Evolutionary conservation across 2,888 invertebrate genomes (phyloP), one percentile per base, ranked within the genome.

Genomic region (Athripsodes cinereus): DNA sequence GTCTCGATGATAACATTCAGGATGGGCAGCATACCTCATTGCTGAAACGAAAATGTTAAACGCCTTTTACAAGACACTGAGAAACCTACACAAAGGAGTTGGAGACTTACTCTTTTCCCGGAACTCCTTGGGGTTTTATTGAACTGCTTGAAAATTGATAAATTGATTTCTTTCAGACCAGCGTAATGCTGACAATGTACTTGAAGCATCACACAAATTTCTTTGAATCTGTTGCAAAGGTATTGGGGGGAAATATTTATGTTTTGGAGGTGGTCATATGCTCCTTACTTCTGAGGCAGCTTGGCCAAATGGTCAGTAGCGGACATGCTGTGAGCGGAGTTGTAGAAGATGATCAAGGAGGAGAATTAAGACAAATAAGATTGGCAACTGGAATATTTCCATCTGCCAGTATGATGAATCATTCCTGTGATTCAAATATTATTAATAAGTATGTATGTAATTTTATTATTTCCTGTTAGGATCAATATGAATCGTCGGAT

Each of bases 391-490:
- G 88, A 1, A 88, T 95, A 68, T 93, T 89, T 70, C 90, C 94
- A 0, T 86, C 90, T 1, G 85, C 91, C 0, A 90, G 92, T 66
- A 85, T 95, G 75, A 90, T 95, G 85, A 97, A 96, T 72, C 96
- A 97, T 74, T 89, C 93, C 0, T 96, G 96, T 70, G 85, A 88
- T 63, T 88, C 92, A 5, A 88, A 88, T 66, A 87, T 94, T 59
- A 83, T 85, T 53, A 85, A 85, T 66, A 84, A 83, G 87, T 88
- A 26, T 26, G 26, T 26, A 3, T 26, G n/a, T n/a, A n/a, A n/a
- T n/a, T n/a, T n/a, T n/a, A n/a, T n/a, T n/a, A n/a, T n/a, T n/a
- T n/a, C n/a, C n/a, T n/a, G n/a, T n/a, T n/a, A n/a, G n/a, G n/a
- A n/a, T n/a, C n/a, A n/a, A n/a, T n/a, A n/a, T n/a, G n/a, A n/a